Percentiles rank a stretch among this genome's conserved stretches.
These are phyloP conservation scores for Zapus hudsonius DNA, from an alignment of 2,113 vertebrate species.

Conservation along the genomic window DNA sequence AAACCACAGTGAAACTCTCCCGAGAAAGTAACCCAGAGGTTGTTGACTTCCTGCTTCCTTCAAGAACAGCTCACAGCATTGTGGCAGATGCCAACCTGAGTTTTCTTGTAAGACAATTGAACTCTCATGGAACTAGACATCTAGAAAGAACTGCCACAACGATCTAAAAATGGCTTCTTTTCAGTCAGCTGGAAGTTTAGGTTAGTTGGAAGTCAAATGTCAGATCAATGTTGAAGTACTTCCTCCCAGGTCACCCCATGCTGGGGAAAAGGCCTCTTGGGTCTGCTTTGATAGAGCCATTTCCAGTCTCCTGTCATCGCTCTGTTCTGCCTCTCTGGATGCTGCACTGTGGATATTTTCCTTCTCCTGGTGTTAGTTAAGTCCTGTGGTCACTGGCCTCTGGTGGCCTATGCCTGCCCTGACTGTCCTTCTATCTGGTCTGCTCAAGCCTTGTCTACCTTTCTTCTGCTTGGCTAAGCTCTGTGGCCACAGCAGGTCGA, in stretches of 20 bases:
- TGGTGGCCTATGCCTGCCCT: neutral
- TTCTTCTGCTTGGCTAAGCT: neutral
- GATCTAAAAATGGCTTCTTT: constrained; percentile 26
- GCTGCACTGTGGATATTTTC: constrained; percentile 28
- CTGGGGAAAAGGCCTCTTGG: neutral
- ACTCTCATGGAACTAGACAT: neutral
- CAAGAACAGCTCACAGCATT: neutral
- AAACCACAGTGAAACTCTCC: neutral
- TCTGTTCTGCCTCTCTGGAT: neutral
- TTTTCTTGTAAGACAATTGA: neutral
- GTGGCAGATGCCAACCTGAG: neutral
- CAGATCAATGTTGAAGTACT: constrained; percentile 8
- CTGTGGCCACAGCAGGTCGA: neutral
- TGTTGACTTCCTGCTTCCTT: constrained; percentile 16
- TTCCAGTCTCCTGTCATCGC: constrained; percentile 56
- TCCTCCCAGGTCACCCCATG: neutral
- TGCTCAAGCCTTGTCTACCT: neutral
- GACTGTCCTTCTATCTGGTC: neutral
- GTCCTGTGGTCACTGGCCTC: neutral
- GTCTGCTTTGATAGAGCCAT: neutral
- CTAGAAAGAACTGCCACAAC: neutral
- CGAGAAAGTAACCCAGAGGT: neutral
- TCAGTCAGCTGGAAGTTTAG: neutral
- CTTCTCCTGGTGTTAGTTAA: constrained; percentile 48
- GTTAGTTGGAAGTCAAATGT: constrained; percentile 34